Evolutionary conservation across 2,888 invertebrate species (phyloP).

Genomic region (Brachyopa scutellaris): DNA sequence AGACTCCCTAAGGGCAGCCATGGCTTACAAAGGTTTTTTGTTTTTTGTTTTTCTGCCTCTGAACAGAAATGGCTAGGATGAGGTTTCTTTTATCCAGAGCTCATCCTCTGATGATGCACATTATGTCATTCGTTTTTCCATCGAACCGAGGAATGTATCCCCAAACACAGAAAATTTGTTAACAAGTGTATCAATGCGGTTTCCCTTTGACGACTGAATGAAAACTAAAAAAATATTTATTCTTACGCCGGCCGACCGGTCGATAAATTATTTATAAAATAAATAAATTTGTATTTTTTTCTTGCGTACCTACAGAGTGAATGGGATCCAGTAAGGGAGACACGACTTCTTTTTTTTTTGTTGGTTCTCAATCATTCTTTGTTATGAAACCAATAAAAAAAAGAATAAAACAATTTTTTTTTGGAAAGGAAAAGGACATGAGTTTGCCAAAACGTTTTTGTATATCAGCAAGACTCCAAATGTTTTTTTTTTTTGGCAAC

Average conservation of each 20-base stretch:
- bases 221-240: slow-evolving; percentile 55
- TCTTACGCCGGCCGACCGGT: slow-evolving; percentile 51
- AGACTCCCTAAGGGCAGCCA: slow-evolving; percentile 70
- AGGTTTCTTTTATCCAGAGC: slow-evolving; percentile 22
- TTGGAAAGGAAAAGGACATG: slow-evolving; percentile 40
- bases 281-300: slow-evolving; percentile 36
- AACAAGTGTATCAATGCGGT: slow-evolving; percentile 70
- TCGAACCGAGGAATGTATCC: slow-evolving; percentile 3
- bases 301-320: slow-evolving; percentile 33
- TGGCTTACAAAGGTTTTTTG: slow-evolving; percentile 25
- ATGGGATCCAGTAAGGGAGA: slow-evolving; percentile 36
- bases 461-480: slow-evolving; percentile 28
- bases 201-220: slow-evolving; percentile 67
- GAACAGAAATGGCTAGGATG: slow-evolving; percentile 44
- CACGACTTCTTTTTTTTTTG: background rate
- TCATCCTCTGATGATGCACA: slow-evolving; percentile 69
- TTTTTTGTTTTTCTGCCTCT: slow-evolving; percentile 20
- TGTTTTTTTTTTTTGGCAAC: slow-evolving; percentile 66
- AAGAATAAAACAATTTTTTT: slow-evolving; percentile 18
- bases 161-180: slow-evolving; percentile 43
- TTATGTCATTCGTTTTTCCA: slow-evolving; percentile 69
- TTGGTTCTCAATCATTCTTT: slow-evolving; percentile 27
- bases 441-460: slow-evolving; percentile 59
- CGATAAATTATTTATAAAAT: slow-evolving; percentile 75
- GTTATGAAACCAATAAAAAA: slow-evolving; percentile 43